Base-by-base conservation (phyloP, 2,888 invertebrate genomes). In the Acronicta leporina region DNA sequence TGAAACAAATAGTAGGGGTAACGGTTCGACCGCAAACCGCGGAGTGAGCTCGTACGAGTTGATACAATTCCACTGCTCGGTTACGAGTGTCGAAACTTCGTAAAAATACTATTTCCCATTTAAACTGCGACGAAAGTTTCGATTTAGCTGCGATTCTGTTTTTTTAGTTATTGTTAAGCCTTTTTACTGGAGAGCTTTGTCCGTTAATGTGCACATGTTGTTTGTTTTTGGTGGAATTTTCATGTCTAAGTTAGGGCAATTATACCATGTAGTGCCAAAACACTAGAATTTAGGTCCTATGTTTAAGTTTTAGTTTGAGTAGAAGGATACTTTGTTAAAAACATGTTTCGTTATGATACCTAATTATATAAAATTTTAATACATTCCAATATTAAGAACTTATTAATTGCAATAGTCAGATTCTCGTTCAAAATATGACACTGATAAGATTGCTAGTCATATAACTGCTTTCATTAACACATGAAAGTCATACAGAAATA, bases 61-160 rank as follows among this genome's bases (percentile, higher is more conserved):
- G 71, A 71, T 79, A 77, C 73, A 68, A 70, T 79, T 75, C 63
- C 63, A 57, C 49, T 62, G 66, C 58, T 64, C 70, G 70, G 73
- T 70, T 66, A 47, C 52, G 53, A 64, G 59, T 55, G 78, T 62
- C 65, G 59, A 71, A 79, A 79, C 77, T 79, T 73, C 30, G 63
- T 75, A 75, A 79, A 79, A 79, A 79, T 77, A 77, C 80, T 73
- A 66, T 71, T 69, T 59, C 63, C 66, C 63, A 59, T 75, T 75
- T 71, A 63, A 77, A 71, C 59, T 68, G 63, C 55, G 46, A 59
- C 70, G 47, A 75, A 75, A 69, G 69, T 67, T 69, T 61, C 47
- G 35, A 66, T 66, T 68, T 64, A 51, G 47, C 54, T 45, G 45
- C 63, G 53, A 52, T 63, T 62, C 25, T 25, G 30, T 49, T 49